Evolutionary conservation across 2,888 invertebrate genomes (phyloP).

Genomic region (Sialis fuliginosa): DNA sequence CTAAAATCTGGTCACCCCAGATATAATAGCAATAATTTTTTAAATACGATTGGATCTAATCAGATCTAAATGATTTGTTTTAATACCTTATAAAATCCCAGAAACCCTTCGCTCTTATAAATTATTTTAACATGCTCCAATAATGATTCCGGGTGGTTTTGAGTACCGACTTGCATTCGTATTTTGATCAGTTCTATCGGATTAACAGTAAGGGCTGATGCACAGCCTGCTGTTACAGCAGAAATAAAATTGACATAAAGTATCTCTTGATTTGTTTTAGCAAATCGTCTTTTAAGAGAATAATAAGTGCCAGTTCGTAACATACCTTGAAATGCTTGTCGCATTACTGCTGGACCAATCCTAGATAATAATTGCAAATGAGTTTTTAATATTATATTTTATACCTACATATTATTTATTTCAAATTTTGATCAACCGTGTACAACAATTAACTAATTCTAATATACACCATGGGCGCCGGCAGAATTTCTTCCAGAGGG

Average conservation of each 20-base stretch:
- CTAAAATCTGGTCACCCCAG: too few relatives aligned
- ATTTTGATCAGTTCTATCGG: slow-evolving; percentile 96
- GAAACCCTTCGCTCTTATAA: too few relatives aligned
- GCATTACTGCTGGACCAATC: slow-evolving; percentile 78
- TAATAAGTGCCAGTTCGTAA: slow-evolving; percentile 95
- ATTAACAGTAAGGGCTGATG: slow-evolving; percentile 88
- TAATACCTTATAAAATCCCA: too few relatives aligned
- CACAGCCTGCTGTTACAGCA: slow-evolving; percentile 71
- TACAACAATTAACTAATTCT: neutral
- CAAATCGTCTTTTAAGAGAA: slow-evolving; percentile 57
- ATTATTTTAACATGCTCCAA: too few relatives aligned
- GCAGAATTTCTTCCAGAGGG: too few relatives aligned
- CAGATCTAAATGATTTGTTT: too few relatives aligned
- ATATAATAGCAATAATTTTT: too few relatives aligned
- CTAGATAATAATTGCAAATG: slow-evolving; percentile 28
- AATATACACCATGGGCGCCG: too few relatives aligned
- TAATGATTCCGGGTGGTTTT: too few relatives aligned
- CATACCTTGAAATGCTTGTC: slow-evolving; percentile 91
- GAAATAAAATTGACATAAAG: slow-evolving; percentile 60
- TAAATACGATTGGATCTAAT: too few relatives aligned
- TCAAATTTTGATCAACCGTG: neutral
- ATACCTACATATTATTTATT: neutral
- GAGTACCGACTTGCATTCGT: slow-evolving; percentile 60
- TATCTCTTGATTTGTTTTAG: slow-evolving; percentile 33
- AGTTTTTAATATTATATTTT: neutral